These are phyloP conservation scores for Protophormia terraenovae DNA, from an alignment of 2,888 invertebrate species.

Conservation along the genomic window DNA sequence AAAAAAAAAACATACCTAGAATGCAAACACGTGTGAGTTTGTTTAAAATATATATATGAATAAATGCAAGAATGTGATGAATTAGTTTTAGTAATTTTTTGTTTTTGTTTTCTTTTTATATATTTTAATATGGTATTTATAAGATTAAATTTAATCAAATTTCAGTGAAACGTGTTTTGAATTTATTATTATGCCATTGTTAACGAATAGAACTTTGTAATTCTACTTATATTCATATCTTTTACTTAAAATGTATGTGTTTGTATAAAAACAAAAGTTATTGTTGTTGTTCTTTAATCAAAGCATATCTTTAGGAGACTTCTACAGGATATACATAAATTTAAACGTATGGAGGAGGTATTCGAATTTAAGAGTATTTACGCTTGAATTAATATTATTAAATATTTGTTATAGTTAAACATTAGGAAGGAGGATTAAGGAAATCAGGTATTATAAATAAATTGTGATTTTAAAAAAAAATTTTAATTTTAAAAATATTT, in stretches of 20 bases:
- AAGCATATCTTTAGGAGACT: not conserved
- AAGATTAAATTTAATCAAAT: slow-evolving; percentile 52
- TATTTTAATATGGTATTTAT: slow-evolving; percentile 25
- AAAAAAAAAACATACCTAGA: no score
- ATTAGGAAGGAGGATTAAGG: not conserved
- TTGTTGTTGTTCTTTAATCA: not conserved
- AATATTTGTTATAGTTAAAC: not conserved
- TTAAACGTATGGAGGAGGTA: not conserved
- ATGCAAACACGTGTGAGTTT: no score
- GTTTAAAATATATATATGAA: not conserved
- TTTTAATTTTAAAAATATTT: no score
- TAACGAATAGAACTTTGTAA: not conserved
- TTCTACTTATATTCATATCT: no score
- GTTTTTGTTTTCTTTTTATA: slow-evolving; percentile 11
- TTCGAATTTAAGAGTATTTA: not conserved
- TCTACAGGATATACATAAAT: not conserved
- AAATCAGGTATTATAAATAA: not conserved
- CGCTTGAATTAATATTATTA: not conserved
- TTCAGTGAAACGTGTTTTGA: slow-evolving; percentile 46
- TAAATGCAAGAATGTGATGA: not conserved
- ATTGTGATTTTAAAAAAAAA: no score
- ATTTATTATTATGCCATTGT: slow-evolving; percentile 1
- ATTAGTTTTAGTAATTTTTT: not conserved
- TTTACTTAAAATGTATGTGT: not conserved
- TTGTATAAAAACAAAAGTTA: not conserved